Conservation (phyloP, 2,797 vertebrate species). For the Anas bernieri region DNA sequence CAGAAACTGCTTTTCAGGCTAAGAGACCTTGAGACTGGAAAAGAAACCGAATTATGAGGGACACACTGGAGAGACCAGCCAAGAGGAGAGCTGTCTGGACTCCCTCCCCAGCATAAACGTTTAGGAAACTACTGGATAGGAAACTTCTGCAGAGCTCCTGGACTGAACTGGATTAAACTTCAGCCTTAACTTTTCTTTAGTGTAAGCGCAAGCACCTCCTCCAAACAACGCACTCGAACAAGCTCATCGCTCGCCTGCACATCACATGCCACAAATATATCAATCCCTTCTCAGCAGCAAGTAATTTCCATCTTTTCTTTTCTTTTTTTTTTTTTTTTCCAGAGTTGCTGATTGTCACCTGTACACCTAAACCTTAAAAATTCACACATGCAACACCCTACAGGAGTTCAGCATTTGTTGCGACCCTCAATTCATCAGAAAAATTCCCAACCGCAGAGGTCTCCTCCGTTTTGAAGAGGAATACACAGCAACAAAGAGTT, state of each 20-base stretch:
- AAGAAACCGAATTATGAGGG: fast-evolving
- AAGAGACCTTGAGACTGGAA: background rate
- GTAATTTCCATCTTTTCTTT: background rate
- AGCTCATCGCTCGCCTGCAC: background rate
- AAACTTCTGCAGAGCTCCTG: background rate
- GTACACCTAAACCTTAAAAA: background rate
- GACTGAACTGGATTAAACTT: background rate
- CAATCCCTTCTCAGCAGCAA: background rate
- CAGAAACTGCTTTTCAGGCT: background rate
- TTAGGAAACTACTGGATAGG: background rate
- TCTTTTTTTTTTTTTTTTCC: background rate
- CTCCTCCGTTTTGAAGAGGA: slow-evolving; percentile 1
- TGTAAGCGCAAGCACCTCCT: background rate
- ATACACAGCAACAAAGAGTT: background rate
- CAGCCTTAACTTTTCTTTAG: background rate
- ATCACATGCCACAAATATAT: too few species aligned
- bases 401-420: background rate
- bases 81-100: background rate
- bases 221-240: background rate
- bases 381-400: background rate
- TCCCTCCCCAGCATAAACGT: background rate
- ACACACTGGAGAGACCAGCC: background rate
- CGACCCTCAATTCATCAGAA: background rate
- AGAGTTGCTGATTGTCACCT: too few species aligned
- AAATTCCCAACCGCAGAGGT: slow-evolving; percentile 5